Evolutionary conservation across 2,888 invertebrate genomes (phyloP).

Genomic region (Taphrorychus bicolor): DNA sequence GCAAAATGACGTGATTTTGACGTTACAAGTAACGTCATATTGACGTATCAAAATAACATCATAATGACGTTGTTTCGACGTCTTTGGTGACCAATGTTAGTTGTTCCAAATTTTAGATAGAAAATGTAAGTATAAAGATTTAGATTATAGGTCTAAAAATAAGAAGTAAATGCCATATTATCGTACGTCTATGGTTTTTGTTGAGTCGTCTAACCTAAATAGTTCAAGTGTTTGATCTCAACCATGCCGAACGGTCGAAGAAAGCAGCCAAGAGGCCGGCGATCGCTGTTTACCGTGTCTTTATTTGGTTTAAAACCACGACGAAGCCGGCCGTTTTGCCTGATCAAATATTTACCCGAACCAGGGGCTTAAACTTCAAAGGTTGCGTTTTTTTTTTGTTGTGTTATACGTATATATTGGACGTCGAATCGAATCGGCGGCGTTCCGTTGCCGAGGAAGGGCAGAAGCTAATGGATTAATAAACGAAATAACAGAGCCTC

Average conservation of each 20-base stretch:
- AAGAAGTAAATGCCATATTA: no score
- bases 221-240: slow-evolving; percentile 45
- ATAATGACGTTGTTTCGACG: no score
- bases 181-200: slow-evolving; percentile 7
- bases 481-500: neutral
- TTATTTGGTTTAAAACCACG: slow-evolving; percentile 51
- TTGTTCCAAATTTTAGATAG: no score
- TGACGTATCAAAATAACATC: no score
- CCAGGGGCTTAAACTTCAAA: slow-evolving; percentile 52
- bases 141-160: no score
- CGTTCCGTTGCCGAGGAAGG: neutral
- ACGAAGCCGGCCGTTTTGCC: slow-evolving; percentile 51
- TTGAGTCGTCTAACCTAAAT: slow-evolving; percentile 23
- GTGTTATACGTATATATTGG: no score
- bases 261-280: slow-evolving; percentile 42
- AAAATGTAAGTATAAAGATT: neutral
- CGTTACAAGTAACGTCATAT: no score
- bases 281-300: slow-evolving; percentile 48
- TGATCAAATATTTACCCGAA: slow-evolving; percentile 52
- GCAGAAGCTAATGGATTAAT: slow-evolving; percentile 2
- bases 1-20: no score
- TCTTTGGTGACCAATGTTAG: no score
- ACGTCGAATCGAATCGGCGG: neutral
- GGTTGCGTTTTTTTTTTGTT: slow-evolving; percentile 34
- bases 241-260: slow-evolving; percentile 22